Evolutionary conservation across 2,113 vertebrate genomes (phyloP).

Genomic region (Thermophis baileyi): DNA sequence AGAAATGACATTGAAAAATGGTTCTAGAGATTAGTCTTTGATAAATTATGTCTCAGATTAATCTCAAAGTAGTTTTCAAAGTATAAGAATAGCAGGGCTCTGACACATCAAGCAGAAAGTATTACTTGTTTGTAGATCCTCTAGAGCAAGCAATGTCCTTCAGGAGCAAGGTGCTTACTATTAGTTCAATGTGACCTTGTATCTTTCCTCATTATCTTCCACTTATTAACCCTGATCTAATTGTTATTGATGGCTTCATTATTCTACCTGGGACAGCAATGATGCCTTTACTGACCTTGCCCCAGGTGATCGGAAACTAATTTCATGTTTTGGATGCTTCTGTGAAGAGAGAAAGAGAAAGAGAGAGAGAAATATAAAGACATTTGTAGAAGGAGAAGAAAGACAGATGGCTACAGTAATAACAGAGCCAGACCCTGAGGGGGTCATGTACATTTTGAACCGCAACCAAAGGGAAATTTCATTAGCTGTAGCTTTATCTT

Average conservation of each 20-base stretch:
- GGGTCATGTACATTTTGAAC: background rate
- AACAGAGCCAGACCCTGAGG: background rate
- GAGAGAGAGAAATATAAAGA: background rate
- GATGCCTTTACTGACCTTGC: slow-evolving; percentile 59
- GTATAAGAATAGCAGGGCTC: slow-evolving; percentile 15
- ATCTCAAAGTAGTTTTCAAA: slow-evolving; percentile 32
- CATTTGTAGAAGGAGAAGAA: background rate
- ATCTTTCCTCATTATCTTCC: slow-evolving; percentile 59
- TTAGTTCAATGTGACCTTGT: slow-evolving; percentile 57
- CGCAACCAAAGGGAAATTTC: background rate
- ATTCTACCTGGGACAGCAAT: slow-evolving; percentile 54
- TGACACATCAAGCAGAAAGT: slow-evolving; percentile 21
- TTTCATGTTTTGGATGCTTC: slow-evolving; percentile 49
- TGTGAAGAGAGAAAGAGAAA: slow-evolving; percentile 31
- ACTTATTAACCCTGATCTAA: slow-evolving; percentile 64
- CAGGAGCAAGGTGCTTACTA: slow-evolving; percentile 33
- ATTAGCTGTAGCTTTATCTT: background rate
- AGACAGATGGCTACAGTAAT: background rate
- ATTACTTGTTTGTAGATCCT: slow-evolving; percentile 25
- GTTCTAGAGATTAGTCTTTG: background rate
- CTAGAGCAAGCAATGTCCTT: slow-evolving; percentile 4
- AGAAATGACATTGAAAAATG: background rate
- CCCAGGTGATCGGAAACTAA: slow-evolving; percentile 54
- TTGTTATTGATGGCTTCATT: slow-evolving; percentile 64
- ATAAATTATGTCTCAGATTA: background rate